These are phyloP conservation scores for Drosophila tsacasi DNA, from an alignment of 1,140 invertebrate genomes.

Conservation along the genomic window DNA sequence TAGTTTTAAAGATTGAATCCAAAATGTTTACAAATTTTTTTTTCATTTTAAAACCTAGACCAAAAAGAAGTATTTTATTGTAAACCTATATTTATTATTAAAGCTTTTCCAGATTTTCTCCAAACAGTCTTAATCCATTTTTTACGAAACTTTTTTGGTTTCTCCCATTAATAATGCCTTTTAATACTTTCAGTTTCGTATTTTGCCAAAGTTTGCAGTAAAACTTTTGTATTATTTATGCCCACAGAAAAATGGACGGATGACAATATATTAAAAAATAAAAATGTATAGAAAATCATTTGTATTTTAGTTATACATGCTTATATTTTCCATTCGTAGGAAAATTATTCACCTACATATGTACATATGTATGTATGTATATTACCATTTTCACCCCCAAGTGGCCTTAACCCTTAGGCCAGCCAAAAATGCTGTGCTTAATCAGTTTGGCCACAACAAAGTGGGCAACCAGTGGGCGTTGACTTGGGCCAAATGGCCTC, in stretches of 20 bases:
- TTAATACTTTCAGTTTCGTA: too few species aligned
- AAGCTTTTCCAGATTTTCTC: neutral
- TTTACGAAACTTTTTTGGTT: neutral
- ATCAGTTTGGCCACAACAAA: slow-evolving; percentile 50
- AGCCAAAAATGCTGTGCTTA: slow-evolving; percentile 12
- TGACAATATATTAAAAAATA: neutral
- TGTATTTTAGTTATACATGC: neutral
- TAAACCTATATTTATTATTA: neutral
- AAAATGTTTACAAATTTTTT: too few species aligned
- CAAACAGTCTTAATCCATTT: neutral
- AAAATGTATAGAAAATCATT: too few species aligned
- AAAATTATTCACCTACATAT: neutral
- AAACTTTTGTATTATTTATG: too few species aligned
- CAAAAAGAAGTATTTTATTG: neutral
- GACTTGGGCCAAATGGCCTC: slow-evolving; percentile 40
- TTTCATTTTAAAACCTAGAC: too few species aligned
- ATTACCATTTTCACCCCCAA: slow-evolving; percentile 21
- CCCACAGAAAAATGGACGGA: neutral
- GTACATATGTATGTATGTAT: neutral
- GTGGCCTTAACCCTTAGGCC: neutral
- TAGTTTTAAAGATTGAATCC: too few species aligned
- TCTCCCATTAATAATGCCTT: neutral
- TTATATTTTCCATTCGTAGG: neutral
- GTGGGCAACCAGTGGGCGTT: slow-evolving; percentile 47
- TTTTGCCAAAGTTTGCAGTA: neutral